Percentiles rank a stretch among this genome's conserved stretches.
Evolutionary conservation across 2,113 vertebrate species (phyloP).

Genomic region (Crypturellus undulatus): DNA sequence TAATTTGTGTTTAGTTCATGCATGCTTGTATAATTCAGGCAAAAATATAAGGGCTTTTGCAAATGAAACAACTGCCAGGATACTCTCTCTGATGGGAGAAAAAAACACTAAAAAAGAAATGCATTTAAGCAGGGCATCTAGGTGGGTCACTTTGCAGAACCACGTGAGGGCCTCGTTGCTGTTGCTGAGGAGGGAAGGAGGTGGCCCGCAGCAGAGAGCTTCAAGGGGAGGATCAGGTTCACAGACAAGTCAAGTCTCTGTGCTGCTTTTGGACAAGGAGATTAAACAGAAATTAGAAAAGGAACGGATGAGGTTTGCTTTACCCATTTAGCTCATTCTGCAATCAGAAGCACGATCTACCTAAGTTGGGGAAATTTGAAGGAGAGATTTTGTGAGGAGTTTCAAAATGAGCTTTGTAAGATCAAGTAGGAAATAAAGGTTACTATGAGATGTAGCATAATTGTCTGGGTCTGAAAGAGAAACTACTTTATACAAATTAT

Average conservation of each 20-base stretch:
- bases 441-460: accelerated
- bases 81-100: background rate
- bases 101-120: accelerated
- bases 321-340: background rate
- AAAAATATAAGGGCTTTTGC: background rate
- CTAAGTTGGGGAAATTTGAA: background rate
- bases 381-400: background rate
- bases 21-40: background rate
- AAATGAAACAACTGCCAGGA: background rate
- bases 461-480: background rate
- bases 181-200: background rate
- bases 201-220: background rate
- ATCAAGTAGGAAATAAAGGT: background rate
- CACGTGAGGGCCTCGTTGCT: background rate
- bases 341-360: background rate
- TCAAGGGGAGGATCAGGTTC: background rate
- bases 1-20: background rate
- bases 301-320: background rate
- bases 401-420: background rate
- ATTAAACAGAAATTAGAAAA: background rate
- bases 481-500: background rate
- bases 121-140: accelerated
- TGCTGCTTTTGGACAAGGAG: background rate
- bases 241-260: background rate
- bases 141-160: background rate